These are phyloP conservation scores for Elgaria multicarinata DNA, from an alignment of 2,113 vertebrate species.

Conservation along the genomic window DNA sequence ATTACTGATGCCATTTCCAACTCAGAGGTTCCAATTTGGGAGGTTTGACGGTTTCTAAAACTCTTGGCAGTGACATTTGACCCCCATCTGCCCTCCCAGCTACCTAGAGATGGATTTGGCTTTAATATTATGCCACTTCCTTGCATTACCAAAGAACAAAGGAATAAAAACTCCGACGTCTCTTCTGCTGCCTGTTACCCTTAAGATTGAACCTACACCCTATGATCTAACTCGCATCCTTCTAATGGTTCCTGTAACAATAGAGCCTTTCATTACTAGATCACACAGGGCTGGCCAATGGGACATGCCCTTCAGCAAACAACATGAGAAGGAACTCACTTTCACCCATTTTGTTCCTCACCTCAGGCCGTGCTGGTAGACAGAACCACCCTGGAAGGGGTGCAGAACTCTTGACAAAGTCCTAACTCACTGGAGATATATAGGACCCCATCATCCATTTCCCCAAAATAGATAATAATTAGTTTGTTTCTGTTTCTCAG, in stretches of 20 bases:
- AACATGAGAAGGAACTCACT: conserved; percentile 44
- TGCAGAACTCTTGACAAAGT: conserved; percentile 21
- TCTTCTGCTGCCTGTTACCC: conserved; percentile 2
- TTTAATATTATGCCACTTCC: conserved; percentile 22
- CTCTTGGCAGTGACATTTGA: neutral
- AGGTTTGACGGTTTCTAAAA: neutral
- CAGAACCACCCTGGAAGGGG: conserved; percentile 36
- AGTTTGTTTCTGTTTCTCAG: neutral
- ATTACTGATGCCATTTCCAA: conserved; percentile 29
- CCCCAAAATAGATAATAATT: neutral
- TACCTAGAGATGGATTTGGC: conserved; percentile 11
- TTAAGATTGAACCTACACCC: neutral
- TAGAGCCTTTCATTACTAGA: conserved; percentile 44
- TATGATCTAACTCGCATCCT: conserved; percentile 26
- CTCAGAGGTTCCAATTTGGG: conserved; percentile 11
- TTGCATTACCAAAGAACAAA: neutral
- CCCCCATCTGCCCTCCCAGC: neutral
- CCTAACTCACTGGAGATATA: conserved; percentile 4
- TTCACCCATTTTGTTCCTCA: conserved; percentile 29
- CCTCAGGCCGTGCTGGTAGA: neutral
- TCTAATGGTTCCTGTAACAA: conserved; percentile 33
- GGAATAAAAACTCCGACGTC: neutral
- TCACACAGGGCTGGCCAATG: conserved; percentile 10
- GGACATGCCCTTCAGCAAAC: conserved; percentile 52
- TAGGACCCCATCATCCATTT: neutral